Base-by-base conservation (phyloP, 2,888 invertebrate species). In the Zygothrica quintamaculata region DNA sequence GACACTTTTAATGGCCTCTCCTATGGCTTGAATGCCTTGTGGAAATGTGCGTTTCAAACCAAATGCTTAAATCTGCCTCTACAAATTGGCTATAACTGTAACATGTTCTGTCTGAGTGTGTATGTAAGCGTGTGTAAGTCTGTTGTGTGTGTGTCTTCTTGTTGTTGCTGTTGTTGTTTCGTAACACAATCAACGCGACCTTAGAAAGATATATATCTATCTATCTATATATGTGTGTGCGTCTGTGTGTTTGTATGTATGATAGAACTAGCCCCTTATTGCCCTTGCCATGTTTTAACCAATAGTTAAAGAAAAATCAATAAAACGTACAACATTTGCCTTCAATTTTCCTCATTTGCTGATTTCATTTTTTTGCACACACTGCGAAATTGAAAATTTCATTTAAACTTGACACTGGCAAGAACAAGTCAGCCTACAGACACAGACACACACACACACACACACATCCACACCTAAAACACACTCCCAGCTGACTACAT, bases 381-480 rank as follows among this genome's bases (percentile, higher is more conserved):
- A 50, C 51, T 48, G 84, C 80, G 64, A 74, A 86, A 76, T 64
- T 79, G 66, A 58, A 75, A 86, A 65, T 73, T 86, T 67, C 66
- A 76, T 86, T 86, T 84, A 76, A 84, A 84, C 86, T 80, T 84
- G 80, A 84, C 87, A 76, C 37, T 51, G 77, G 53, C 70, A 65
- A n/a, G n/a, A n/a, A n/a, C 66, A 51, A 61, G 56, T 26, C 46
- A 16, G 40, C 65, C 72, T n/a, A n/a, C n/a, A n/a, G n/a, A n/a
- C n/a, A n/a, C n/a, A n/a, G n/a, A n/a, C n/a, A n/a, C n/a, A n/a
- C n/a, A n/a, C n/a, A n/a, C n/a, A n/a, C n/a, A 18, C 18, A 65
- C 37, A 40, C 13, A 26, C 44, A 6, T 53, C 33, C 39, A 37
- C 29, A 13, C 50, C n/a, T 22, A 22, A 22, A 3, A 22, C 5